phyloP scores from a whole-genome alignment of 2,797 vertebrate species.

The Myripristis jacobus region DNA sequence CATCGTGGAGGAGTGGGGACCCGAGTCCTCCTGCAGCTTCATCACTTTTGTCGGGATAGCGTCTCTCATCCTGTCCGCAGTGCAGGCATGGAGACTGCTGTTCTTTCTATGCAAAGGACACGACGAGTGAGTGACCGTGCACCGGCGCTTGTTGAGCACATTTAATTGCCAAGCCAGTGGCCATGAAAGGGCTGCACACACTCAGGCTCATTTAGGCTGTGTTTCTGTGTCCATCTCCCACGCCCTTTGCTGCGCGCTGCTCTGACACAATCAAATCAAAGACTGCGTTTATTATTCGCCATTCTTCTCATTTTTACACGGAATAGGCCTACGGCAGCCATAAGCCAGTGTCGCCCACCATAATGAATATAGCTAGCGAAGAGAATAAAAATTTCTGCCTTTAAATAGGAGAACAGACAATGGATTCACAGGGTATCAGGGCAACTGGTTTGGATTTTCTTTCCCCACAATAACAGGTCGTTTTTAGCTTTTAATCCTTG shows the following conservation, averaged over 20 bases:
- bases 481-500: constrained; percentile 8
- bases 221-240: background rate
- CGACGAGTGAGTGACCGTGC: constrained; percentile 91
- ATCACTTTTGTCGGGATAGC: constrained; percentile 92
- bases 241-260: background rate
- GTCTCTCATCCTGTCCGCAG: constrained; percentile 92
- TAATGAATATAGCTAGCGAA: constrained; percentile 20
- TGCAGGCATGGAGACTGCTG: constrained; percentile 94
- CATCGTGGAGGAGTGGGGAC: constrained; percentile 97
- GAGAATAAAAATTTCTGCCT: background rate
- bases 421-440: background rate
- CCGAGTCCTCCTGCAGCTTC: constrained; percentile 94
- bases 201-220: background rate
- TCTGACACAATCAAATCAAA: background rate
- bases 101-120: constrained; percentile 97
- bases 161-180: background rate
- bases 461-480: background rate
- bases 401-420: background rate
- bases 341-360: background rate
- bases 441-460: constrained; percentile 1
- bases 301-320: background rate
- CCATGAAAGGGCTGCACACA: background rate
- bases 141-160: constrained; percentile 12
- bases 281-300: background rate
- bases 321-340: background rate